Evolutionary conservation across 2,888 invertebrate species (phyloP), one percentile per base, ranked within the genome.

Genomic region (Cryptus armator): DNA sequence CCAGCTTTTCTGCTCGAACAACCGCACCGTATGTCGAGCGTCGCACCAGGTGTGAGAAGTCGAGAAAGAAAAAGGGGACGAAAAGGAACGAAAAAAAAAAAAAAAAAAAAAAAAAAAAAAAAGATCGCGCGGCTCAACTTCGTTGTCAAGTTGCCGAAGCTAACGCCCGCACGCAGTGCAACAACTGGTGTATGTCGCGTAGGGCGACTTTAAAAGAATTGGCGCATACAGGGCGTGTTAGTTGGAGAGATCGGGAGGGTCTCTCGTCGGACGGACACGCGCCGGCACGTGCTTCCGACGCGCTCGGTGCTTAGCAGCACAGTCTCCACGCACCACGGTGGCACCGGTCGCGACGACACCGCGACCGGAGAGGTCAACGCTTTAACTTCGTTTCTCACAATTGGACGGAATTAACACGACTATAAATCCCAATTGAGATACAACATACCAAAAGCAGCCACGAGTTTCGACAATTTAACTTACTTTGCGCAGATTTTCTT

Each of bases 381-480:
- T 91, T 92, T 92, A 92, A 92, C 92, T 92, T 92, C 87, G 88
- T 92, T 92, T 12, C 92, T 81, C 88, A 87, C 92, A 92, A 92
- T 92, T 92, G 92, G 87, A 59, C 80, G 79, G 87, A 90, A 89
- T 92, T 91, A 92, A 92, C 91, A 90, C 89, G 88, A 90, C 88
- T 90, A 92, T 92, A 92, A 92, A 92, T 92, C 91, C 89, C 89
- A 92, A 92, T 92, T 92, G 90, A 87, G 85, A 85, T 77, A 86
- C 82, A 86, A 84, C 83, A 84, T 48, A n/a, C 14, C 59, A 59
- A 14, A 14, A 32, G 59, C 59, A 29, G 14, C 59, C 29, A 24
- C 14, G 24, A 12, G 6, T 3, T 14, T 3, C 56, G 56, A 56
- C 56, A 9, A n/a, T n/a, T 24, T 14, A 48, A n/a, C 59, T 59